Evolutionary conservation across 2,113 vertebrate genomes (phyloP).

Genomic region (Platysternon megacephalum): DNA sequence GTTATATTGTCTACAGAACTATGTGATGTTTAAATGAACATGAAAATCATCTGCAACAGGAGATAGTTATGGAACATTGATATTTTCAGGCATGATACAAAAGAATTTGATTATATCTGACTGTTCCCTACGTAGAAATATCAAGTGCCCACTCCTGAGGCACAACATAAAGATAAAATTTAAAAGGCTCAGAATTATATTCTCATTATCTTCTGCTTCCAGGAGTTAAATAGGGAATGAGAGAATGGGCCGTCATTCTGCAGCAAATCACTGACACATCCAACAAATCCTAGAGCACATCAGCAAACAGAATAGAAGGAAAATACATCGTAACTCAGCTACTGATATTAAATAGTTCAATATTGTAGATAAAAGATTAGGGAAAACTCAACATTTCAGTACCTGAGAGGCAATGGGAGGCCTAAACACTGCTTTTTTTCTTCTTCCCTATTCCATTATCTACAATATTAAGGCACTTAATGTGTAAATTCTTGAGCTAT

Average conservation of each 20-base stretch:
- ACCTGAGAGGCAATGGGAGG: neutral
- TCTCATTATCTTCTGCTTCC: constrained; percentile 33
- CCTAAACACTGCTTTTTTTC: neutral
- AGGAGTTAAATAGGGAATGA: neutral
- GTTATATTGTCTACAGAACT: constrained; percentile 25
- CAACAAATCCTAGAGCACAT: neutral
- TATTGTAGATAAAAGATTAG: neutral
- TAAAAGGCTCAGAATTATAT: constrained; percentile 9
- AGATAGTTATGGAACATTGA: constrained; percentile 30
- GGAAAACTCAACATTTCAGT: neutral
- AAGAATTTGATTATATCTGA: neutral
- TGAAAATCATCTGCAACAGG: constrained; percentile 5
- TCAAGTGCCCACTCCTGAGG: neutral
- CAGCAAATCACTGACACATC: constrained; percentile 17
- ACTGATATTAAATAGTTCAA: neutral
- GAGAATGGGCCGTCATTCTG: neutral
- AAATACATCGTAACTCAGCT: neutral
- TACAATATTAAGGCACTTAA: neutral
- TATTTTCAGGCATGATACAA: constrained; percentile 52
- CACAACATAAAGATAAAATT: constrained; percentile 19
- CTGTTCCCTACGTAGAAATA: constrained; percentile 15
- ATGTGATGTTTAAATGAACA: constrained; percentile 30
- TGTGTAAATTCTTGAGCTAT: neutral
- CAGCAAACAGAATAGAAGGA: neutral
- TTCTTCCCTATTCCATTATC: neutral